These are phyloP conservation scores for Caenorhabditis japonica DNA, from an alignment of 2,888 invertebrate species.

Conservation along the genomic window DNA sequence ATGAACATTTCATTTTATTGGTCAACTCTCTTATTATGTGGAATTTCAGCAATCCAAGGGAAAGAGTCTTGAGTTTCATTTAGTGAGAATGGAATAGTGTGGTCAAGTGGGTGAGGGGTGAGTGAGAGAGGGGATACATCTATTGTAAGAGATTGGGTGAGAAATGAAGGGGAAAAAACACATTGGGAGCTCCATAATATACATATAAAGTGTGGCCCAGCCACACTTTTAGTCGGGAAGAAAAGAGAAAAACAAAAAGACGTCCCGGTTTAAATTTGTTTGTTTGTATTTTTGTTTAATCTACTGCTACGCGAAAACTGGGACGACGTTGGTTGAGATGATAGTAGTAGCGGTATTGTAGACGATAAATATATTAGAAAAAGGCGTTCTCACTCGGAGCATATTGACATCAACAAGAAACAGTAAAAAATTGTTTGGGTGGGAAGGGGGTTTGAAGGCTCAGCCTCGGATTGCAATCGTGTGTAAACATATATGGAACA, in stretches of 20 bases:
- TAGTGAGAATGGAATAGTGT: too few species aligned
- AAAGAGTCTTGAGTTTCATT: too few species aligned
- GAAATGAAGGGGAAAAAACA: not conserved
- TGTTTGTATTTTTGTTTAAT: slow-evolving; percentile 8
- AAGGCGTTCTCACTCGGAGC: slow-evolving; percentile 34
- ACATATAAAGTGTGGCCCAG: slow-evolving; percentile 52
- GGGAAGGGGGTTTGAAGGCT: slow-evolving; percentile 25
- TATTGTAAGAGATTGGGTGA: not conserved
- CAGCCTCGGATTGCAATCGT: slow-evolving; percentile 32
- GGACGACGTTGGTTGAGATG: slow-evolving; percentile 44
- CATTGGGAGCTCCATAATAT: slow-evolving; percentile 34
- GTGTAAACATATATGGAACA: slow-evolving; percentile 1
- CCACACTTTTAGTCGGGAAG: slow-evolving; percentile 13
- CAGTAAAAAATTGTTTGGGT: too few species aligned
- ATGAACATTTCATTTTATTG: not conserved
- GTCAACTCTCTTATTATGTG: too few species aligned
- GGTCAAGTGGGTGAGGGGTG: too few species aligned
- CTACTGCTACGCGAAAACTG: slow-evolving; percentile 47
- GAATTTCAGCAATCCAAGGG: too few species aligned
- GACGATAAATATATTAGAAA: slow-evolving; percentile 1
- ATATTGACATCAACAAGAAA: not conserved
- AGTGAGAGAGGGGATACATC: not conserved
- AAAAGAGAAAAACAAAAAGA: too few species aligned
- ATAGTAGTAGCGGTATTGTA: slow-evolving; percentile 10
- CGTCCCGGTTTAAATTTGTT: too few species aligned